Evolutionary conservation across 1,140 invertebrate species (phyloP), one percentile per base, ranked within the genome.

Genomic region (Eriosoma lanigerum): DNA sequence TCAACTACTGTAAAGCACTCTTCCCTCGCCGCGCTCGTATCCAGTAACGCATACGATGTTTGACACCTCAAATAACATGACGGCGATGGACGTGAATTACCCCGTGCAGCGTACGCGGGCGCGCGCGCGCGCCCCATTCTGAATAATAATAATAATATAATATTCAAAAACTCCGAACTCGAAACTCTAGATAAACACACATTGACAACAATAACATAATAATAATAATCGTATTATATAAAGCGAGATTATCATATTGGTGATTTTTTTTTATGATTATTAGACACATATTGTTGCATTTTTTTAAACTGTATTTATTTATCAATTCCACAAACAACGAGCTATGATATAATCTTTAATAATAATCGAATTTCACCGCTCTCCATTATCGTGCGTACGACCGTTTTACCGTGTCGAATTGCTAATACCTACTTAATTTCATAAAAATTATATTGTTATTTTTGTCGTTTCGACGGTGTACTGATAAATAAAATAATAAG

Each of bases 1-100:
- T 78, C 75, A 78, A 62, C 75, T 48, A n/a, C 75, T 29, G 75
- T 62, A 58, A 62, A 78, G 38, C 75, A 78, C 75, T 78, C 50
- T 2, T 56, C 38, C 56, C 24, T 44, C 29, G 19, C 32, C 38
- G 21, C n/a, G 66, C 26, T 6, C 24, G 15, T 24, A 48, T 17
- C 48, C 70, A 48, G 54, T 52, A 32, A 32, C 56, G 75, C 29
- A 38, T 19, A 21, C 54, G 54, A 60, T 48, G 75, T 78, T 78
- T 62, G 75, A 78, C 75, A 78, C 56, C 52, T 60, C 75, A 38
- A 48, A 78, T 76, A 78, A 78, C 75, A 78, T 10, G 32, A 62
- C 38, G 21, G 46, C 21, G 21, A 56, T 21, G 32, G 15, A 4
- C 5, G 8, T 12, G 4, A 2, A 15, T 5, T 19, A 19, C 21